Evolutionary conservation across 2,113 vertebrate genomes (phyloP), one percentile per base, ranked within the genome.

Genomic region (Probosciger aterrimus): DNA sequence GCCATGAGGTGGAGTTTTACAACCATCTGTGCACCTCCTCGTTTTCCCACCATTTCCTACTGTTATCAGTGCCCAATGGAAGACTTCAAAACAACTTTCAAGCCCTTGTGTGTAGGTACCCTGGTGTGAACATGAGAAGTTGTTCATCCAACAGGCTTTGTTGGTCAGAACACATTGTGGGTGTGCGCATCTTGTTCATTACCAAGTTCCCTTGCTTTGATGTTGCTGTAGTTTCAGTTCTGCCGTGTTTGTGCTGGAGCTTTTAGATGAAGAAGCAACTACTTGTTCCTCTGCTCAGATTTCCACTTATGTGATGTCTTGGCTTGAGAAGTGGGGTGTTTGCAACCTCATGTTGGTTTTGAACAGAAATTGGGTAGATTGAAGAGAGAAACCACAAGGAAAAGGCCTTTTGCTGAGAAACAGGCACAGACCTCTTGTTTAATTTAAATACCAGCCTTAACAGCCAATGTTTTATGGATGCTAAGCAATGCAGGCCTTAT

Each of bases 71-170:
- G 35, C 27, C 33, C 6, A 1, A 16, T 7, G 2, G 4, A 60
- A 82, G 52, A 31, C 47, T 8, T 53, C 39, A 41, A 71, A 57
- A 19, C 41, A 14, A 4, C 23, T 63, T 63, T 31, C 41, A 78
- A 47, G 31, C 22, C 47, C 30, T 1, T 50, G 23, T 15, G 7
- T 0, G 3, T 24, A 7, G 23, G 11, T 33, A 33, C 15, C 15
- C 31, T 0, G 0, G 23, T 0, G 1, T 49, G 25, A 69, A 37
- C 50, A n/a, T 1, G 0, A 52, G 22, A 24, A 52, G 47, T 9
- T 30, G 17, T 74, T 50, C 24, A 33, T 62, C 55, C 50, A 63
- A 49, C 39, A 49, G 22, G 11, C 20, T 55, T 88, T 63, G 46
- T 43, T 25, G 28, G 5, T 55, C 46, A 35, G 67, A n/a, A 68